phyloP scores from a whole-genome alignment of 1,140 invertebrate genomes.

The Amyelois transitella region DNA sequence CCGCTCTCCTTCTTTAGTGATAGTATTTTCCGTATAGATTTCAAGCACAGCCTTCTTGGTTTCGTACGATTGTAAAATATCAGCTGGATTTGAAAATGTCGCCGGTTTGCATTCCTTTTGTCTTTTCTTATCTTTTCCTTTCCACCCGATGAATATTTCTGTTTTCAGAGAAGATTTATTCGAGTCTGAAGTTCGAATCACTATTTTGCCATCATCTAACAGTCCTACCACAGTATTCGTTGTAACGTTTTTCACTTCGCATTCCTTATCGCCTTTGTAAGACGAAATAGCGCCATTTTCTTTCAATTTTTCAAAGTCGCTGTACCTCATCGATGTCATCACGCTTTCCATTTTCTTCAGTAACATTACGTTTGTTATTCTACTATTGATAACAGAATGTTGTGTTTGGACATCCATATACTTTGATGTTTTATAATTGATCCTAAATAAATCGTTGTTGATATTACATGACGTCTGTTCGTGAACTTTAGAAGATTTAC shows the following conservation, averaged over 20 bases:
- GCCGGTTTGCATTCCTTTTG: slow-evolving; percentile 2
- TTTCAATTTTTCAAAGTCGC: not conserved
- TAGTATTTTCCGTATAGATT: slow-evolving; percentile 43
- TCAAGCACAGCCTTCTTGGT: slow-evolving; percentile 55
- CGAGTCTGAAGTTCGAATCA: not conserved
- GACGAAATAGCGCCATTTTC: too few species aligned
- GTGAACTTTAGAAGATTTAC: slow-evolving; percentile 1
- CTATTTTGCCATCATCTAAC: not conserved
- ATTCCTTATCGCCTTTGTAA: not conserved
- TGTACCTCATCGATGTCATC: not conserved
- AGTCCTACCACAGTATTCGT: not conserved
- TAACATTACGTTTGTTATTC: not conserved
- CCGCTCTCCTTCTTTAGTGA: slow-evolving; percentile 20
- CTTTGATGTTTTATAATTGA: slow-evolving; percentile 14
- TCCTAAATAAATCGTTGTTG: slow-evolving; percentile 8
- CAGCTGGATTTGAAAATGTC: slow-evolving; percentile 6
- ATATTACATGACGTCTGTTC: slow-evolving; percentile 31
- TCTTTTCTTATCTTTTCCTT: not conserved
- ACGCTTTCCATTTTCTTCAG: not conserved
- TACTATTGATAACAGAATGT: slow-evolving; percentile 13
- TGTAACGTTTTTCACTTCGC: not conserved
- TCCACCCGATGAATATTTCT: not conserved
- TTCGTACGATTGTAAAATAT: slow-evolving; percentile 49
- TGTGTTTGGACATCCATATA: slow-evolving; percentile 30
- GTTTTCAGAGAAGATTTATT: not conserved